phyloP scores from a whole-genome alignment of 2,113 vertebrate genomes.

The Chaetops frenatus region DNA sequence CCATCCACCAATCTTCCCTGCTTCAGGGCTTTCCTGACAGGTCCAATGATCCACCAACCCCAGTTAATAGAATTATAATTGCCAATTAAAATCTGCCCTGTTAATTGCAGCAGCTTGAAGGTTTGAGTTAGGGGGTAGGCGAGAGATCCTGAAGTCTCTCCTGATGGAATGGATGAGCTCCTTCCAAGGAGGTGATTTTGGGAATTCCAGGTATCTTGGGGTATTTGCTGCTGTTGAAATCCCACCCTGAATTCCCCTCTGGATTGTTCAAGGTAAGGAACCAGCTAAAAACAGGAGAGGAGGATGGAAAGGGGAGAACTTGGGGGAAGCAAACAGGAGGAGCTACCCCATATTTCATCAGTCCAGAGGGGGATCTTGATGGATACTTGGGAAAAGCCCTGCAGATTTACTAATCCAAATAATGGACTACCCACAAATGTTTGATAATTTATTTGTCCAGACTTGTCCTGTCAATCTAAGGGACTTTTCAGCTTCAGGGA shows the following conservation, averaged over 20 bases:
- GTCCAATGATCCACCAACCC: conserved; percentile 60
- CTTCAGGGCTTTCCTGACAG: conserved; percentile 40
- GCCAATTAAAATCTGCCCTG: conserved; percentile 67
- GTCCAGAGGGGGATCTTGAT: not conserved
- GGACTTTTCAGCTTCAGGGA: not conserved
- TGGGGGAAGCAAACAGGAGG: not conserved
- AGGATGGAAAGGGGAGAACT: not conserved
- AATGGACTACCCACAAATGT: not conserved
- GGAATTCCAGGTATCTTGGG: not conserved
- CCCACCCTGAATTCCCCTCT: not conserved
- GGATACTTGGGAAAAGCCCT: not conserved
- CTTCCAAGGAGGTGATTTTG: not conserved
- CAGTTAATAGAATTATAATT: conserved; percentile 65
- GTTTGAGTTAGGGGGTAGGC: not conserved
- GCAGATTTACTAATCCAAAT: not conserved
- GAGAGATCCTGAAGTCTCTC: not conserved
- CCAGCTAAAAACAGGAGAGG: not conserved
- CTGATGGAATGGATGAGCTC: not conserved
- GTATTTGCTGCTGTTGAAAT: not conserved
- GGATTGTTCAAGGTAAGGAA: not conserved
- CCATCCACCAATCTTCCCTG: conserved; percentile 43
- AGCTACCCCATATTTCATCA: not conserved
- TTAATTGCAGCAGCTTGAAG: conserved; percentile 56
- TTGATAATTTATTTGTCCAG: not conserved
- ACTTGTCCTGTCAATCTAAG: not conserved